Evolutionary conservation across 2,797 vertebrate species (phyloP).

Genomic region (Mormyrus proboscirostris): DNA sequence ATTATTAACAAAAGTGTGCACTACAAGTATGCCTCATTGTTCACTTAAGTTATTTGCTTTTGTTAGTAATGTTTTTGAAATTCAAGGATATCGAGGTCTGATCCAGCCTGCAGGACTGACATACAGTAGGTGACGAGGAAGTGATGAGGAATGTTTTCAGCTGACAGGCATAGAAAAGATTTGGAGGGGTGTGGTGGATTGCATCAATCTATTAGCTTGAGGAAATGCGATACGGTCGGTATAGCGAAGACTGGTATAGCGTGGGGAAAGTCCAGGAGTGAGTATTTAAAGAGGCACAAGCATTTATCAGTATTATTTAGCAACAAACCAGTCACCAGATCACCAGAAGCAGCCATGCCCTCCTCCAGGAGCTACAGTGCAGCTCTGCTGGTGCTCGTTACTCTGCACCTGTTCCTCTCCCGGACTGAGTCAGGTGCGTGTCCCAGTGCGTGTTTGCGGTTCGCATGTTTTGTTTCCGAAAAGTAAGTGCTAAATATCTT

Average conservation of each 20-base stretch:
- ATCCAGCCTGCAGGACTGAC: background rate
- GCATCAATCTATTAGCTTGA: background rate
- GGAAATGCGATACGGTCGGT: background rate
- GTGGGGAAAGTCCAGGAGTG: background rate
- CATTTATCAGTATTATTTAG: background rate
- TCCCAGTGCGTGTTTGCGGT: background rate
- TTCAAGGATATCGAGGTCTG: background rate
- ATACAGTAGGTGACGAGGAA: background rate
- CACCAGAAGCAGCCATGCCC: background rate
- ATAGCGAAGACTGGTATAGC: background rate
- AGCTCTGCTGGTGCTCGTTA: conserved; percentile 34
- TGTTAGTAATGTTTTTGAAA: background rate
- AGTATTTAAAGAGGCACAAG: background rate
- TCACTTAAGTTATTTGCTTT: background rate
- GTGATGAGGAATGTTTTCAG: background rate
- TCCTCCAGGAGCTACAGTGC: background rate
- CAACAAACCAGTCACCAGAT: background rate
- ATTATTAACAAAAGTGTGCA: background rate
- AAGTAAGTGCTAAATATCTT: background rate
- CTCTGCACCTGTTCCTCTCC: conserved; percentile 35
- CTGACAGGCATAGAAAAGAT: background rate
- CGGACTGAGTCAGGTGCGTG: conserved; percentile 48
- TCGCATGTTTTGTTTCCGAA: background rate
- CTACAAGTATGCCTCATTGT: background rate
- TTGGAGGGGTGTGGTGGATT: background rate